Conservation (phyloP, 2,888 invertebrate genomes). For the Tinea semifulvella region DNA sequence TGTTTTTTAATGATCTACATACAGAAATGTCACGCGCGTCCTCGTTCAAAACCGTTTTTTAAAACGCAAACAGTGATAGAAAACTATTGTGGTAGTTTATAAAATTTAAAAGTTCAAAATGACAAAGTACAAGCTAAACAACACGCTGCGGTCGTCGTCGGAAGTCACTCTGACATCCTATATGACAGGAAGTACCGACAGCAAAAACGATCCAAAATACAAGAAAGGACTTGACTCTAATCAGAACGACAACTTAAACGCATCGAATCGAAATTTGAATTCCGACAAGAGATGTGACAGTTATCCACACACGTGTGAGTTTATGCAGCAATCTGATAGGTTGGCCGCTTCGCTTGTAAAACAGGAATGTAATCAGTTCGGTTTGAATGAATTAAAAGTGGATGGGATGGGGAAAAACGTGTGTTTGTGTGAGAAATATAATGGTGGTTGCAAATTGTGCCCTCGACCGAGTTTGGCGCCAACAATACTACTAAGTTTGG, state of each 20-base stretch:
- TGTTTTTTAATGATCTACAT: background rate
- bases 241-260: conserved; percentile 37
- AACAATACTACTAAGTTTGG: conserved; percentile 30
- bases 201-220: conserved; percentile 24
- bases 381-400: conserved; percentile 49
- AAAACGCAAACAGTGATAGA: conserved; percentile 18
- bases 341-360: conserved; percentile 43
- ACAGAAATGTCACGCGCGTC: conserved; percentile 46
- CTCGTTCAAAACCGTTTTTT: conserved; percentile 43
- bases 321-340: conserved; percentile 34
- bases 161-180: conserved; percentile 59
- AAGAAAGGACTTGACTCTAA: conserved; percentile 40
- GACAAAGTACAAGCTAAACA: conserved; percentile 67
- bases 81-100: background rate
- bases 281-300: conserved; percentile 30
- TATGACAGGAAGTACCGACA: conserved; percentile 41
- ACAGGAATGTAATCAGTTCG: conserved; percentile 39
- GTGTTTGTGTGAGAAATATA: conserved; percentile 55
- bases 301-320: conserved; percentile 43
- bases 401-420: conserved; percentile 42
- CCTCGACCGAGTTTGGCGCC: conserved; percentile 38
- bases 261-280: conserved; percentile 38
- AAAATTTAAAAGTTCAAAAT: conserved; percentile 32
- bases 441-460: conserved; percentile 56
- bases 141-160: conserved; percentile 41